Base-by-base conservation (phyloP, 92 coral and sea anemone species). In the Zoanthus sociatus region DNA sequence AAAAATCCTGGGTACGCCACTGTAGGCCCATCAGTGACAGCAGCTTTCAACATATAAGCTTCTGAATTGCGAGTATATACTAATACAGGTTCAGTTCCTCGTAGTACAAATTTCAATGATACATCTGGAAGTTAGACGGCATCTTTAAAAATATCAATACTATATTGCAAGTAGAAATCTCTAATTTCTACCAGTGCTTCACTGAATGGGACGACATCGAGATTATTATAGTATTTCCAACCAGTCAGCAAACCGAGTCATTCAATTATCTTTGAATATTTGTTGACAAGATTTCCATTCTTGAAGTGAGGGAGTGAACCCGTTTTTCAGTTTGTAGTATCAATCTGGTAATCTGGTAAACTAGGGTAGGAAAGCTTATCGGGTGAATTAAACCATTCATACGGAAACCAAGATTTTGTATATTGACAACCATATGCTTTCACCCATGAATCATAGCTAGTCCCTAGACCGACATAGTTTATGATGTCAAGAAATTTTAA, bases 91-190 rank as follows among this genome's bases (percentile, higher is more conserved):
- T 51, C 0, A 30, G 45, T 4, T 6, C 1, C 2, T 69, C 73
- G 21, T 10, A 69, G 1, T 7, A 66, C 30, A 26, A 16, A 66
- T 66, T 66, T 18, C 71, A n/a, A 9, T 66, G 73, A 4, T 4
- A 69, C 73, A 6, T 45, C 45, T 30, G 73, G 73, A 13, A 31
- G 21, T 13, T 6, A 13, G 32, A 82, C 76, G 18, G 58, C 76
- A 26, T 82, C 70, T 20, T 84, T 72, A 32, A 72, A 71, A 15
- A 84, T 84, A 26, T 84, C 78, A 32, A 84, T 47, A 7, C 78
- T 71, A 48, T 5, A 33, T 20, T 47, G 67, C 8, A 54, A 47
- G 47, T 84, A 83, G 73, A 67, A 21, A 48, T 31, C 64, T 69
- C 67, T 50, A 48, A 71, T 84, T 21, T 37, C 18, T 46, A 44